Percentiles rank a stretch among this genome's conserved stretches.
phyloP scores from a whole-genome alignment of 2,797 vertebrate genomes.

The Peromyscus aztecus region DNA sequence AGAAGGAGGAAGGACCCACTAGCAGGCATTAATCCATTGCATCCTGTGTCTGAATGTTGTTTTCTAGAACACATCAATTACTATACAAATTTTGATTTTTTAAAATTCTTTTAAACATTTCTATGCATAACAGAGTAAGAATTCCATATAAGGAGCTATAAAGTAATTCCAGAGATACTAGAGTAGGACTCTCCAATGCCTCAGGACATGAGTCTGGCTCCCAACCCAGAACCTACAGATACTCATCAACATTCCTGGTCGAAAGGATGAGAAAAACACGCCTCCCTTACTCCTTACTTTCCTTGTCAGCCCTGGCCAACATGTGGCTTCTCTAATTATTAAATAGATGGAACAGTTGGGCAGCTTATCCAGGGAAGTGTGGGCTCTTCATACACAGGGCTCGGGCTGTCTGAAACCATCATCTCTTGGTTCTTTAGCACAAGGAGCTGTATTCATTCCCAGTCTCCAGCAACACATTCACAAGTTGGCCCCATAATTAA shows the following conservation, averaged over 20 bases:
- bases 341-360: slow-evolving; percentile 72
- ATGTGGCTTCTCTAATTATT: slow-evolving; percentile 77
- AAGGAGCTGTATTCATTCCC: slow-evolving; percentile 75
- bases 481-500: slow-evolving; percentile 79
- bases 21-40: neutral
- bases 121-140: slow-evolving; percentile 9
- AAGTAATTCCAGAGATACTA: neutral
- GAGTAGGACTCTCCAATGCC: neutral
- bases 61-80: slow-evolving; percentile 3
- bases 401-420: slow-evolving; percentile 73
- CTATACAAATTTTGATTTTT: slow-evolving; percentile 37
- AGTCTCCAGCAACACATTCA: slow-evolving; percentile 72
- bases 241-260: slow-evolving; percentile 44
- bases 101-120: neutral
- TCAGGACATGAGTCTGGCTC: neutral
- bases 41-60: neutral
- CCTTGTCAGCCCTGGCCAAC: slow-evolving; percentile 71
- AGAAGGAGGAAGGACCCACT: neutral
- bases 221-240: neutral
- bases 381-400: slow-evolving; percentile 74
- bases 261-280: slow-evolving; percentile 53
- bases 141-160: neutral
- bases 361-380: slow-evolving; percentile 73
- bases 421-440: slow-evolving; percentile 63
- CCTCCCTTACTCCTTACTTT: slow-evolving; percentile 51